Percentiles rank a stretch among this genome's conserved stretches.
Conservation (phyloP, 2,797 vertebrate species). For the Cynopterus sphinx region DNA sequence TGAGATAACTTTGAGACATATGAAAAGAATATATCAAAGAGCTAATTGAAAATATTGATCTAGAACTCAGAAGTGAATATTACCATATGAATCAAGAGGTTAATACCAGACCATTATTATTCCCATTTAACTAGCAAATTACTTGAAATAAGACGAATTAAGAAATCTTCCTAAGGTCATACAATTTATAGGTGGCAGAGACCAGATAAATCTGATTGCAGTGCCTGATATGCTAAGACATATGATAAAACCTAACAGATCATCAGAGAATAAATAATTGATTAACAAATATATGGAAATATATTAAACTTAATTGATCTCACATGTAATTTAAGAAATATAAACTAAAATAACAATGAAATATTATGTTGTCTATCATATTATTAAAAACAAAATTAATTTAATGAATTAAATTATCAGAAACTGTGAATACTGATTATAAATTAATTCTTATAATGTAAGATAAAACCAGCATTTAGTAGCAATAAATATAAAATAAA, state of each 20-base stretch:
- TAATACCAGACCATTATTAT: not conserved
- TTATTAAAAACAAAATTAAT: conserved; percentile 11
- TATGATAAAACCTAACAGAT: not conserved
- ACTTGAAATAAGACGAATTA: not conserved
- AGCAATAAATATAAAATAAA: not conserved
- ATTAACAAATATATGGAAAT: not conserved
- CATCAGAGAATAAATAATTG: not conserved
- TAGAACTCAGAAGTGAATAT: not conserved
- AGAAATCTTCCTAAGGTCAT: not conserved
- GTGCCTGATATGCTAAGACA: not conserved
- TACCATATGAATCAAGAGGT: not conserved
- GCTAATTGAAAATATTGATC: not conserved
- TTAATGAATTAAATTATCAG: not conserved
- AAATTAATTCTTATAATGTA: not conserved
- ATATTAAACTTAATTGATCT: not conserved
- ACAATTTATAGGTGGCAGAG: not conserved
- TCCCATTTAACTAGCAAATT: not conserved
- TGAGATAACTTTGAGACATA: not conserved
- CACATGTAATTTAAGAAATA: not conserved
- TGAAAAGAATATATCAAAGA: not conserved
- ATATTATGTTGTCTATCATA: not conserved
- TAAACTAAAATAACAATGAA: not conserved
- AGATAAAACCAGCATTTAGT: conserved; percentile 6
- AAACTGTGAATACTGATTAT: not conserved
- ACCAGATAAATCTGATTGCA: not conserved